These are phyloP conservation scores for Apodemia zela DNA, from an alignment of 2,888 invertebrate genomes.

Conservation along the genomic window DNA sequence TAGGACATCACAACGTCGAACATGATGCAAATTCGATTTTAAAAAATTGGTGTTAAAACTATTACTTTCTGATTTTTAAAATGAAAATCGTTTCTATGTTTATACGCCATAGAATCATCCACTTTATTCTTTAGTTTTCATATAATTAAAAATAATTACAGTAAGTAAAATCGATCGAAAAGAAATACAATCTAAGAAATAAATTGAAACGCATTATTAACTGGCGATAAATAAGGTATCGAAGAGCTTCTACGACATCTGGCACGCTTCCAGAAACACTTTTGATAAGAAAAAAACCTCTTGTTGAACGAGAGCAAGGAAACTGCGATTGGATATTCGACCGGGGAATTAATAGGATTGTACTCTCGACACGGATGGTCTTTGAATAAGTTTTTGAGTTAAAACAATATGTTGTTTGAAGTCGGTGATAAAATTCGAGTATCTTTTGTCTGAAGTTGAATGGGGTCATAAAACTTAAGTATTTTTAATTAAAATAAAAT, in stretches of 20 bases:
- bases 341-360: conserved; percentile 47
- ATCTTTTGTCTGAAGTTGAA: background rate
- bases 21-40: no score
- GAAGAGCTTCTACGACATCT: conserved; percentile 52
- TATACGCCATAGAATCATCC: background rate
- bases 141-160: background rate
- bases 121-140: background rate
- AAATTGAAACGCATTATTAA: conserved; percentile 73
- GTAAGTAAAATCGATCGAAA: conserved; percentile 8
- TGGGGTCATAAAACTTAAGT: no score
- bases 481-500: no score
- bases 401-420: conserved; percentile 2
- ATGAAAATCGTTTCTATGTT: no score
- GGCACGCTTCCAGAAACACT: conserved; percentile 63
- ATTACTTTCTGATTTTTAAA: no score
- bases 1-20: no score
- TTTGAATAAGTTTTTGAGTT: conserved; percentile 28
- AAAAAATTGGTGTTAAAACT: no score
- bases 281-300: conserved; percentile 56
- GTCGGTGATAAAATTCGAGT: background rate
- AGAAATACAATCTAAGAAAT: conserved; percentile 33
- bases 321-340: conserved; percentile 45
- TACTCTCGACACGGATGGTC: conserved; percentile 30
- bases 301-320: conserved; percentile 34
- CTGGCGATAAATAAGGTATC: conserved; percentile 65